phyloP scores from a whole-genome alignment of 2,888 invertebrate species.

The Drosophila rubida region DNA sequence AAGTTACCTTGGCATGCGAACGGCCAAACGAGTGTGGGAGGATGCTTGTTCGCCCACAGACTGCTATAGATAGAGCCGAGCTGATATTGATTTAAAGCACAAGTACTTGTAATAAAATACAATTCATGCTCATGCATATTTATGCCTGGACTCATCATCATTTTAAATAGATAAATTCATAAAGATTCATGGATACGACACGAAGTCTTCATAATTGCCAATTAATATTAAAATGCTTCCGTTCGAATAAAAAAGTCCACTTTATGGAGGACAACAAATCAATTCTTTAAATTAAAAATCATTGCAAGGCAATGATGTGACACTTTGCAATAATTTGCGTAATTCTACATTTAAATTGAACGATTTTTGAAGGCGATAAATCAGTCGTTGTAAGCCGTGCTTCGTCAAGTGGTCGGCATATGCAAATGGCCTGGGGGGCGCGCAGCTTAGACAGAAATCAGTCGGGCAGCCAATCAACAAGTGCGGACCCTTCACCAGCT shows the following conservation, averaged over 20 bases:
- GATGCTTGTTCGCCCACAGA: conserved; percentile 28
- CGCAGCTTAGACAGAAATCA: conserved; percentile 46
- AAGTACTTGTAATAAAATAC: conserved; percentile 21
- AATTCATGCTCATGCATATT: conserved; percentile 49
- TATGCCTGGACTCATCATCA: conserved; percentile 16
- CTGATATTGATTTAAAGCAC: conserved; percentile 28
- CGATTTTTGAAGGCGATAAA: background rate
- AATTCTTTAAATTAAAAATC: too few relatives aligned
- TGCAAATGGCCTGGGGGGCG: background rate
- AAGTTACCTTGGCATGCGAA: conserved; percentile 29
- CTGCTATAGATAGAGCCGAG: conserved; percentile 19
- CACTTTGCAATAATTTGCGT: too few relatives aligned
- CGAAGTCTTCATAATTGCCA: background rate
- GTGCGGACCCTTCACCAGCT: conserved; percentile 50
- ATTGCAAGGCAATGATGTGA: too few relatives aligned
- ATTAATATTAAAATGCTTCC: background rate
- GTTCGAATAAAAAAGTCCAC: background rate
- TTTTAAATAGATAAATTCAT: background rate
- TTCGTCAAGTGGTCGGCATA: background rate
- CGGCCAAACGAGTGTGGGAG: conserved; percentile 41
- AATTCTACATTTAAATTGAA: background rate
- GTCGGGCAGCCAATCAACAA: conserved; percentile 42
- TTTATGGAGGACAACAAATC: background rate
- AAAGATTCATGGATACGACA: background rate
- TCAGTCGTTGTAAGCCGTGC: background rate